phyloP scores from a whole-genome alignment of 1,140 invertebrate genomes.

The Macrocentrus cingulum region DNA sequence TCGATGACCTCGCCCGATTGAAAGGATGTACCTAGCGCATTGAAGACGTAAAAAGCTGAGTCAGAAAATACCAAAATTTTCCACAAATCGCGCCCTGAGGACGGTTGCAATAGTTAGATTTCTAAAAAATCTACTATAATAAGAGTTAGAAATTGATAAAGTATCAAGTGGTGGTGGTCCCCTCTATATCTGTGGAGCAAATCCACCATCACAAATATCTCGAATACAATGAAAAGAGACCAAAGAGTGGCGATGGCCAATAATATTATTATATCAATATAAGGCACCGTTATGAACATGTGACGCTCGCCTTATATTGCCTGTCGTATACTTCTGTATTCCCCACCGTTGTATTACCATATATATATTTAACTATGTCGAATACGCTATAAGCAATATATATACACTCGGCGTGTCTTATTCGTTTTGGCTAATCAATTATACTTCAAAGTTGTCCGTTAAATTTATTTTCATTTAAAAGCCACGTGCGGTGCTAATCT shows the following conservation, averaged over 20 bases:
- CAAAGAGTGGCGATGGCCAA: slow-evolving; percentile 2
- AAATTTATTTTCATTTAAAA: slow-evolving; percentile 1
- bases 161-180: too few species aligned
- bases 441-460: background rate
- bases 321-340: background rate
- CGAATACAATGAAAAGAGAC: too few species aligned
- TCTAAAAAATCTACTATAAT: too few species aligned
- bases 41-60: too few species aligned
- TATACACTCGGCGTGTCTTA: background rate
- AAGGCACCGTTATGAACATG: background rate
- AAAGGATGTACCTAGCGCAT: too few species aligned
- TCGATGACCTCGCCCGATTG: too few species aligned
- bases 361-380: background rate
- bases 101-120: too few species aligned
- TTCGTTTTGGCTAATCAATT: background rate
- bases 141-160: too few species aligned
- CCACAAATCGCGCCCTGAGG: too few species aligned
- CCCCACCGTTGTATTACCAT: background rate
- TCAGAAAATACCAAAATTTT: too few species aligned
- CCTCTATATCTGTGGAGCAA: too few species aligned
- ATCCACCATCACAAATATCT: too few species aligned
- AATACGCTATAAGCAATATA: background rate
- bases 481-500: background rate
- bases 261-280: slow-evolving; percentile 3
- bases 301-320: slow-evolving; percentile 5